phyloP scores from a whole-genome alignment of 2,797 vertebrate species.

The Sardinella longiceps region DNA sequence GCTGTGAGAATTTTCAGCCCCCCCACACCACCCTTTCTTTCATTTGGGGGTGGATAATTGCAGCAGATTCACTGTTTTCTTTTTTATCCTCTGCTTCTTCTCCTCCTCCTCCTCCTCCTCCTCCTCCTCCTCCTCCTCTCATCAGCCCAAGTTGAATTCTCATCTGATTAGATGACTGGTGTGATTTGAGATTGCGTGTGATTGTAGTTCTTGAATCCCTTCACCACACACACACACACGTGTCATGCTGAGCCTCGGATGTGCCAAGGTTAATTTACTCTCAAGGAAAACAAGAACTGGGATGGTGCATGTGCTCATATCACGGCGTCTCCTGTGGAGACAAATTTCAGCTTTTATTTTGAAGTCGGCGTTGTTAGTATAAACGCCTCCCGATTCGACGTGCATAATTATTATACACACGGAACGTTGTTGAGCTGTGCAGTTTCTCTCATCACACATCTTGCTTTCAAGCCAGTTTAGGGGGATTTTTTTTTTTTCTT shows the following conservation, averaged over 20 bases:
- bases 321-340: not conserved
- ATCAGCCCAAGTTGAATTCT: slow-evolving; percentile 72
- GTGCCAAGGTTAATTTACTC: slow-evolving; percentile 27
- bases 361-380: not conserved
- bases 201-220: slow-evolving; percentile 66
- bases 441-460: not conserved
- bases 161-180: slow-evolving; percentile 75
- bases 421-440: not conserved
- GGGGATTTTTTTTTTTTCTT: not conserved
- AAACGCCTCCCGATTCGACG: not conserved
- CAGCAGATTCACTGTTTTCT: slow-evolving; percentile 71
- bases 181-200: slow-evolving; percentile 58
- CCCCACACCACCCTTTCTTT: too few relatives aligned
- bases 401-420: not conserved
- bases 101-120: slow-evolving; percentile 25
- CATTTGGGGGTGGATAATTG: slow-evolving; percentile 65
- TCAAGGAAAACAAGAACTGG: slow-evolving; percentile 7
- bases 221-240: slow-evolving; percentile 65
- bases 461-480: not conserved
- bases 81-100: slow-evolving; percentile 49
- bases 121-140: slow-evolving; percentile 60
- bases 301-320: not conserved
- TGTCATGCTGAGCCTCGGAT: slow-evolving; percentile 64
- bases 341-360: not conserved
- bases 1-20: slow-evolving; percentile 68